These are phyloP conservation scores for Tachina grossa DNA, from an alignment of 2,888 invertebrate genomes.

Conservation along the genomic window DNA sequence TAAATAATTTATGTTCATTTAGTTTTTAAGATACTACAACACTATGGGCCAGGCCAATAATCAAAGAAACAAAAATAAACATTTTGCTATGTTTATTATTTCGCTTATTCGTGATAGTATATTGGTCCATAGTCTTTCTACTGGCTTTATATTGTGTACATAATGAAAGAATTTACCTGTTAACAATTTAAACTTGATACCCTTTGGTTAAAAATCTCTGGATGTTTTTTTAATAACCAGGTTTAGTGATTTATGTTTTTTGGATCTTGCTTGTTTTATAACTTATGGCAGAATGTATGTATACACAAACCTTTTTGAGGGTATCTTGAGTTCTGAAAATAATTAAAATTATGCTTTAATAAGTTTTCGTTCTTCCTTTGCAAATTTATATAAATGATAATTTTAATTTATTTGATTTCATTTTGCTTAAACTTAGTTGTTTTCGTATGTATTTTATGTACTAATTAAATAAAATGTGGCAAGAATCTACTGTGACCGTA, in stretches of 20 bases:
- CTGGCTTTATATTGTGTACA: constrained; percentile 27
- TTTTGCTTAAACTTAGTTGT: constrained; percentile 27
- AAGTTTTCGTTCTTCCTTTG: constrained; percentile 10
- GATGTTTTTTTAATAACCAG: constrained; percentile 40
- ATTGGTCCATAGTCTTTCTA: not conserved
- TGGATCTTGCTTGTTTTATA: constrained; percentile 35
- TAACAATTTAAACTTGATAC: constrained; percentile 33
- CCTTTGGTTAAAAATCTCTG: constrained; percentile 24
- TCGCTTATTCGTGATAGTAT: not conserved
- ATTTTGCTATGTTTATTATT: constrained; percentile 4
- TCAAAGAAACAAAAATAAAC: not conserved
- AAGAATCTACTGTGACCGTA: constrained; percentile 27
- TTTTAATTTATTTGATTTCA: constrained; percentile 39
- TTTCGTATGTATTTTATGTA: constrained; percentile 3
- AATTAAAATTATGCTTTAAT: constrained; percentile 53
- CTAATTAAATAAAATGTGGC: constrained; percentile 48
- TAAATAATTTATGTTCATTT: constrained; percentile 3
- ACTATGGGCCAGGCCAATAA: not conserved
- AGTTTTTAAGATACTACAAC: not conserved
- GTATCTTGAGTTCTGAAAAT: constrained; percentile 57
- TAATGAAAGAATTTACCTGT: constrained; percentile 59
- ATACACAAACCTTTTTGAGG: constrained; percentile 36
- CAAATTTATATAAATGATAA: constrained; percentile 29
- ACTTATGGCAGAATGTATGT: not conserved
- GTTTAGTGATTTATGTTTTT: constrained; percentile 48